Percentiles rank a stretch among this genome's conserved stretches.
These are phyloP conservation scores for Peribatodes rhomboidaria DNA, from an alignment of 2,888 invertebrate genomes.

Conservation along the genomic window DNA sequence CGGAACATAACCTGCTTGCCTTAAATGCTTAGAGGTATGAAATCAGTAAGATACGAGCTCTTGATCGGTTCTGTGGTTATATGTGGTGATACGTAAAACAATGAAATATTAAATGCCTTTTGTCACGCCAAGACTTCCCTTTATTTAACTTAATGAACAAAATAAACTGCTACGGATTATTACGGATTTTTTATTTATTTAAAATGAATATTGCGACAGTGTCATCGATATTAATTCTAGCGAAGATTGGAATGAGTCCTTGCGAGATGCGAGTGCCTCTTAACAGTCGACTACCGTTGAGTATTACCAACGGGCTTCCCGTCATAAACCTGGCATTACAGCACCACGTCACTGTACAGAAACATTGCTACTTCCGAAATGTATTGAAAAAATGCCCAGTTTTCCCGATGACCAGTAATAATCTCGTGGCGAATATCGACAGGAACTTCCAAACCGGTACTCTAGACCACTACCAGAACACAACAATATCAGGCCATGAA, in stretches of 20 bases:
- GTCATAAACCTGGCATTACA: slow-evolving; percentile 9
- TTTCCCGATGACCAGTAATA: not conserved
- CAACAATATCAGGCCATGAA: not conserved
- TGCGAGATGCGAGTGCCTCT: slow-evolving; percentile 14
- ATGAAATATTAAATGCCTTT: not conserved
- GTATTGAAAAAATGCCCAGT: slow-evolving; percentile 13
- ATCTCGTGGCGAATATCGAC: not conserved
- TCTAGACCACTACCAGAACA: not conserved
- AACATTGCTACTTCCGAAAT: slow-evolving; percentile 12
- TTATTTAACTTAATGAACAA: not conserved
- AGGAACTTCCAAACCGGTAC: not conserved
- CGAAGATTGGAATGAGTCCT: slow-evolving; percentile 1
- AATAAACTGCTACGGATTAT: not conserved
- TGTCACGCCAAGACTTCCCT: not conserved
- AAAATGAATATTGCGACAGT: slow-evolving; percentile 9
- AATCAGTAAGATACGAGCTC: slow-evolving; percentile 49
- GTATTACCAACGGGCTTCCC: slow-evolving; percentile 1
- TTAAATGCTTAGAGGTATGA: slow-evolving; percentile 38
- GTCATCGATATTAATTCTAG: slow-evolving; percentile 12
- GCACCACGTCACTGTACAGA: not conserved
- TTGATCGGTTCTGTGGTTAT: slow-evolving; percentile 38
- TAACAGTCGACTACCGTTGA: slow-evolving; percentile 8
- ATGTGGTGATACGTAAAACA: slow-evolving; percentile 3
- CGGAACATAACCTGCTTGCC: slow-evolving; percentile 44
- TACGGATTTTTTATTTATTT: slow-evolving; percentile 1